Percentiles rank a stretch among this genome's conserved stretches.
Conservation (phyloP, 2,113 vertebrate species). For the Dascyllus trimaculatus region DNA sequence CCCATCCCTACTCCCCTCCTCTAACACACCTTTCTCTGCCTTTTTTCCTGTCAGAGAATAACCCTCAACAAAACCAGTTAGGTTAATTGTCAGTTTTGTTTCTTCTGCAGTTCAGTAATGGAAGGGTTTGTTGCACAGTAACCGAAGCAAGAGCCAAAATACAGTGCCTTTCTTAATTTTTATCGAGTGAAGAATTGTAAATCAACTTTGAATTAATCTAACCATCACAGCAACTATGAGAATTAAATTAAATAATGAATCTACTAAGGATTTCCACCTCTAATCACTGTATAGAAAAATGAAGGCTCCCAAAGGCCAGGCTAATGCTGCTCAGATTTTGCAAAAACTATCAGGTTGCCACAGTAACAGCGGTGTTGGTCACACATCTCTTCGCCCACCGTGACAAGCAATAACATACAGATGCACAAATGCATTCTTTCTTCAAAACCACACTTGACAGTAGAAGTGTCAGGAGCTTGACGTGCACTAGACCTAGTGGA, state of each 20-base stretch:
- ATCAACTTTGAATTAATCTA: no score
- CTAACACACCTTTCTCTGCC: no score
- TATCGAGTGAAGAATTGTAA: background rate
- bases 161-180: background rate
- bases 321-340: background rate
- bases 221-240: background rate
- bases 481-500: conserved; percentile 42
- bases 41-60: no score
- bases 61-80: no score
- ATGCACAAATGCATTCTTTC: conserved; percentile 40
- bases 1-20: no score
- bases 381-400: background rate
- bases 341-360: background rate
- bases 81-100: background rate
- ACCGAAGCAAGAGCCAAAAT: background rate
- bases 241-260: background rate
- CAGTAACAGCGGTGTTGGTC: conserved; percentile 10
- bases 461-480: conserved; percentile 52
- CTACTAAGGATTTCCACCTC: background rate
- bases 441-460: conserved; percentile 68
- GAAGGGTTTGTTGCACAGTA: no score
- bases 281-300: background rate
- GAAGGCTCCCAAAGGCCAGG: background rate
- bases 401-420: conserved; percentile 37
- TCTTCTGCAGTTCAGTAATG: background rate